phyloP scores from a whole-genome alignment of 2,888 invertebrate species.

The Orchesella flavescens region DNA sequence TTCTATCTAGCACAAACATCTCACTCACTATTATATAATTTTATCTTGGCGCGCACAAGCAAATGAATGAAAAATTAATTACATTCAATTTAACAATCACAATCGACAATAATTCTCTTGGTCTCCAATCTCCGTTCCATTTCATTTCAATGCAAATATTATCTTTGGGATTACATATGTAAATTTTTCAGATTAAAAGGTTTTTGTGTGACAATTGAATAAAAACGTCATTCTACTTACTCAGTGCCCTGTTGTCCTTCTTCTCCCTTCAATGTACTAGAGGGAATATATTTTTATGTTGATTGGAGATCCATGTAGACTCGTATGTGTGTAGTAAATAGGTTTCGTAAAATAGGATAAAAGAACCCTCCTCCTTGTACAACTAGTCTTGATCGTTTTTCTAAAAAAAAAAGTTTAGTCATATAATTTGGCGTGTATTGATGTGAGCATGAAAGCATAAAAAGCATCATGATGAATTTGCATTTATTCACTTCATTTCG shows the following conservation, averaged over 20 bases:
- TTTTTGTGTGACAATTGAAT: slow-evolving; percentile 49
- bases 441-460: too few relatives aligned
- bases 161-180: slow-evolving; percentile 10
- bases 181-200: slow-evolving; percentile 47
- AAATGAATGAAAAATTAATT: slow-evolving; percentile 40
- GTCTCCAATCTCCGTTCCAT: too few relatives aligned
- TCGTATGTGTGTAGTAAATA: background rate
- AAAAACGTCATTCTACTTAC: slow-evolving; percentile 1
- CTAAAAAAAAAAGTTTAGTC: too few relatives aligned
- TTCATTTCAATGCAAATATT: slow-evolving; percentile 51
- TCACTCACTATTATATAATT: background rate
- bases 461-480: background rate
- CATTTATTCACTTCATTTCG: background rate
- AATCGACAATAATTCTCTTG: background rate
- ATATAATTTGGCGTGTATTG: too few relatives aligned
- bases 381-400: too few relatives aligned
- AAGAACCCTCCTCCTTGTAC: too few relatives aligned
- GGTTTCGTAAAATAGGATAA: background rate
- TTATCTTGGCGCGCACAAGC: background rate
- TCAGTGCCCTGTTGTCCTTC: background rate
- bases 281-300: background rate
- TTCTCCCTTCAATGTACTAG: background rate
- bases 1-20: background rate
- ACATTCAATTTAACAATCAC: slow-evolving; percentile 50
- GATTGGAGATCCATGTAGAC: too few relatives aligned